A percentile compares a stretch with the other conserved stretches of the same genome.
phyloP scores from a whole-genome alignment of 2,113 vertebrate species.

The Toxostoma redivivum region DNA sequence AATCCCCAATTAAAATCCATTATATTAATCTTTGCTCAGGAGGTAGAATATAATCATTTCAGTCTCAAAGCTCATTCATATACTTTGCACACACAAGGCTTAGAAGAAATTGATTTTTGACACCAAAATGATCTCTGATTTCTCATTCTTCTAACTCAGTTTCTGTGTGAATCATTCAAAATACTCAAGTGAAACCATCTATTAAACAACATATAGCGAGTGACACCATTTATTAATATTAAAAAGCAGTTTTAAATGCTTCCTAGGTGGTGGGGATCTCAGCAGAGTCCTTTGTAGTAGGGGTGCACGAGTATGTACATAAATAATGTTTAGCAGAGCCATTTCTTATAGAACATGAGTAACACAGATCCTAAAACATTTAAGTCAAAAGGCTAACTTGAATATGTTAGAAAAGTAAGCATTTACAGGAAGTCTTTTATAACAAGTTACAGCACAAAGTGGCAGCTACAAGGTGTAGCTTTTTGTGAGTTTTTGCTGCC shows the following conservation, averaged over 20 bases:
- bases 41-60: neutral
- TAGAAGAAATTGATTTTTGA: neutral
- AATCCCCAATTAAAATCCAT: neutral
- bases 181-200: neutral
- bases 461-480: neutral
- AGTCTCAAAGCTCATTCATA: neutral
- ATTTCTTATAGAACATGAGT: neutral
- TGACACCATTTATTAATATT: neutral
- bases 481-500: neutral
- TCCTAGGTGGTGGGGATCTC: neutral
- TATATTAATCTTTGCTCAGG: neutral
- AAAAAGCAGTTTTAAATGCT: neutral
- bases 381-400: neutral
- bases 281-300: neutral
- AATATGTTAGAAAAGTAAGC: neutral
- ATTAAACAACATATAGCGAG: neutral
- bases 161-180: neutral
- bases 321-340: neutral
- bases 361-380: neutral
- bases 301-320: accelerated
- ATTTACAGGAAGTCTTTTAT: neutral
- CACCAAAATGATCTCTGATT: neutral
- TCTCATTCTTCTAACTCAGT: neutral
- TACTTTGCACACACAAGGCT: neutral
- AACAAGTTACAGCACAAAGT: neutral